Evolutionary conservation across 1,140 invertebrate genomes (phyloP).

Genomic region (Diorhabda carinulata): DNA sequence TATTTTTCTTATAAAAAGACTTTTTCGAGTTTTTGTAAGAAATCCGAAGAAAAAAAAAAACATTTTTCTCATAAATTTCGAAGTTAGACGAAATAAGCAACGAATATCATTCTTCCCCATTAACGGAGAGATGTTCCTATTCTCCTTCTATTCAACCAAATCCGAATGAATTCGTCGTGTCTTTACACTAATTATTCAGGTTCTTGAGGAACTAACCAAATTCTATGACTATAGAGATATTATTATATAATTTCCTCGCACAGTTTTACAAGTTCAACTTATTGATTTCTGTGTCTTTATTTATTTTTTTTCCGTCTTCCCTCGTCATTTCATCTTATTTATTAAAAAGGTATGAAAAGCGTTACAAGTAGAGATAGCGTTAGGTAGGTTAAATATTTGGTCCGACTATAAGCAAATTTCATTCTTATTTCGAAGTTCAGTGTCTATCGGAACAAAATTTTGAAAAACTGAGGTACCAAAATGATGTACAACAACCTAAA

Average conservation of each 20-base stretch:
- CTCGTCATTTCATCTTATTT: neutral
- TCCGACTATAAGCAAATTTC: constrained; percentile 20
- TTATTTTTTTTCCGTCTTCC: neutral
- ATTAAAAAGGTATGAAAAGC: constrained; percentile 12
- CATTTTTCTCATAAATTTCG: no score
- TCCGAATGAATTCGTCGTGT: neutral
- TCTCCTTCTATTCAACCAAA: no score
- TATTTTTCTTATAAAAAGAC: no score
- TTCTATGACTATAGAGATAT: neutral
- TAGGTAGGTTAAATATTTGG: constrained; percentile 12
- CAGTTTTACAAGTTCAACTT: neutral
- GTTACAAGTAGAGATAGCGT: constrained; percentile 9
- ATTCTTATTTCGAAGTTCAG: no score
- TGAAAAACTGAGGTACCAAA: no score
- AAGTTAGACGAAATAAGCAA: no score
- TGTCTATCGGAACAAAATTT: no score
- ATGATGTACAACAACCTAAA: no score
- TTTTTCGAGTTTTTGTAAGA: no score
- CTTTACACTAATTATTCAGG: neutral
- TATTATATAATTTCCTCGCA: neutral
- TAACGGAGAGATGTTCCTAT: no score
- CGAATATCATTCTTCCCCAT: no score
- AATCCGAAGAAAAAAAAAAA: no score
- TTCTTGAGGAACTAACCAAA: neutral
- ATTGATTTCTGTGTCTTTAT: neutral